Percentiles rank a stretch among this genome's conserved stretches.
These are phyloP conservation scores for Anthopleura xanthogrammica DNA, from an alignment of 92 coral and sea anemone genomes.

Conservation along the genomic window DNA sequence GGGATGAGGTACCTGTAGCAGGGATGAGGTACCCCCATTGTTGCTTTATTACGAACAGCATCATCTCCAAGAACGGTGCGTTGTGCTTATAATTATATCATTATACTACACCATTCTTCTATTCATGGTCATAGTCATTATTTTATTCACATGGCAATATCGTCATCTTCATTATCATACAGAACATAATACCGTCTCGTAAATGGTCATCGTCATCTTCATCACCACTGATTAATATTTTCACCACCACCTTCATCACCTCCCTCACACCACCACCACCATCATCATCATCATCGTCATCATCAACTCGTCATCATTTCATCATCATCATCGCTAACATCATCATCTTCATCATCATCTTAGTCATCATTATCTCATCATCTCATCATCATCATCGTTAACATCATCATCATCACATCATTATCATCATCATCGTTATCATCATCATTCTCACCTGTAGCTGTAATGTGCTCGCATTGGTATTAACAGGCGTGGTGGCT, in stretches of 20 bases:
- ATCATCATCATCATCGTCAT: background rate
- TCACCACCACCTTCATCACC: background rate
- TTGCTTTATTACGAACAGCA: too few relatives aligned
- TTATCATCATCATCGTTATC: background rate
- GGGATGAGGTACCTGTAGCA: too few relatives aligned
- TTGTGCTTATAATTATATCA: too few relatives aligned
- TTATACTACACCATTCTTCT: too few relatives aligned
- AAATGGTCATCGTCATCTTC: background rate
- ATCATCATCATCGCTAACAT: background rate
- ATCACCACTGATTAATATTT: background rate
- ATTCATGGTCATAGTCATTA: too few relatives aligned
- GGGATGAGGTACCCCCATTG: too few relatives aligned
- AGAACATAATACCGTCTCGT: too few relatives aligned
- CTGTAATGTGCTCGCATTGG: conserved; percentile 84
- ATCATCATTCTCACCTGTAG: conserved; percentile 58
- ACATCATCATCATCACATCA: background rate
- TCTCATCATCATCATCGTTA: background rate
- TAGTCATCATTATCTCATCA: background rate
- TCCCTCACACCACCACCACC: background rate
- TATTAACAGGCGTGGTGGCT: conserved; percentile 64
- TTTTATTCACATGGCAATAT: too few relatives aligned
- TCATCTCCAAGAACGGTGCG: too few relatives aligned
- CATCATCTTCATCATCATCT: background rate
- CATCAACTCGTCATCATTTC: background rate
- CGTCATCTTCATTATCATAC: too few relatives aligned